A percentile compares a stretch with the other conserved stretches of the same genome.
phyloP scores from a whole-genome alignment of 2,888 invertebrate species.

The Tillus elongatus region DNA sequence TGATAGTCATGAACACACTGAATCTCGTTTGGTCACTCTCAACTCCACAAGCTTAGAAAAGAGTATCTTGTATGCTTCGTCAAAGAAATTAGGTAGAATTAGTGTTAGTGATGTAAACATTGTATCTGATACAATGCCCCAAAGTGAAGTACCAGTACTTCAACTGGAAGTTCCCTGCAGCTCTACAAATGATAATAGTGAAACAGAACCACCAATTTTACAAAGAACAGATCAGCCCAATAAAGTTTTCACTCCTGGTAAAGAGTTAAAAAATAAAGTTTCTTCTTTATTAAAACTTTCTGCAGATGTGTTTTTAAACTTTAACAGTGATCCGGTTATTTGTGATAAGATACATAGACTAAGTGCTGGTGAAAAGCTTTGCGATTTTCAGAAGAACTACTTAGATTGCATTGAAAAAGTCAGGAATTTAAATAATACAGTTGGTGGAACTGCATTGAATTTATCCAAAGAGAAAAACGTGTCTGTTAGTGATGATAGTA shows the following conservation, averaged over 20 bases:
- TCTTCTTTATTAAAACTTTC: background rate
- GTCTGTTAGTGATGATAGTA: too few relatives aligned
- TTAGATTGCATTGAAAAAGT: background rate
- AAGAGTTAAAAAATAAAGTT: too few relatives aligned
- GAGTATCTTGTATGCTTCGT: background rate
- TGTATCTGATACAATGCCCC: background rate
- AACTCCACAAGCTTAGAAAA: background rate
- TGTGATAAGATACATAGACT: background rate
- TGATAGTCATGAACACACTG: background rate
- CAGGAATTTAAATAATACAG: too few relatives aligned
- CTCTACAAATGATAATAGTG: too few relatives aligned
- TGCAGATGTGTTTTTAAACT: background rate
- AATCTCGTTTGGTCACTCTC: background rate
- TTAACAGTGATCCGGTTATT: background rate
- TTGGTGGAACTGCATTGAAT: too few relatives aligned
- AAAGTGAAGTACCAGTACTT: background rate
- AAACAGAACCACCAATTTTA: too few relatives aligned
- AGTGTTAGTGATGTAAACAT: background rate
- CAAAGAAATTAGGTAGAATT: background rate
- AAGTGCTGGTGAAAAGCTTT: background rate
- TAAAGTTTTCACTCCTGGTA: too few relatives aligned
- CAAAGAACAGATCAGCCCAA: too few relatives aligned
- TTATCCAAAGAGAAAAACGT: too few relatives aligned
- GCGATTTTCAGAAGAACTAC: background rate
- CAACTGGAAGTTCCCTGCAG: background rate